Percentiles rank a stretch among this genome's conserved stretches.
phyloP scores from a whole-genome alignment of 2,888 invertebrate species.

The Brachypalpus laphriformis region DNA sequence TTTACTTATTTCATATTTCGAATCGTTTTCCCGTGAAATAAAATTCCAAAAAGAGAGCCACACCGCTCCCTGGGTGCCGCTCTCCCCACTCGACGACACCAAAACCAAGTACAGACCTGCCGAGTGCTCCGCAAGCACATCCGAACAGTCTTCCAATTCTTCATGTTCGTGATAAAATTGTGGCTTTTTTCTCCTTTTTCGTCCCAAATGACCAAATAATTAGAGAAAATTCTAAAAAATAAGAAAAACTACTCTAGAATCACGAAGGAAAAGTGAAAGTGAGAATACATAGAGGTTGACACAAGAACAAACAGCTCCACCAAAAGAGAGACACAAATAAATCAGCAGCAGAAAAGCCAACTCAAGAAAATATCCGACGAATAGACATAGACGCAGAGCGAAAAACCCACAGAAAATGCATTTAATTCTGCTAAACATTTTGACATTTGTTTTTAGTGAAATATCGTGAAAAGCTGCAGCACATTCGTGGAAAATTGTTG shows the following conservation, averaged over 20 bases:
- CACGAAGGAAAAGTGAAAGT: slow-evolving; percentile 50
- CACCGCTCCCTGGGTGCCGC: not conserved
- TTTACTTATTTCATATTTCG: slow-evolving; percentile 31
- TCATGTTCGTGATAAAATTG: slow-evolving; percentile 5
- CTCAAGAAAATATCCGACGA: slow-evolving; percentile 50
- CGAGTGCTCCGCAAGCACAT: slow-evolving; percentile 28
- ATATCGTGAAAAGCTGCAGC: slow-evolving; percentile 56
- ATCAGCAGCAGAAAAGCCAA: slow-evolving; percentile 63
- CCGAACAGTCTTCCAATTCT: not conserved
- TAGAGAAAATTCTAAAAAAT: slow-evolving; percentile 6
- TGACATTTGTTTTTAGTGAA: slow-evolving; percentile 68
- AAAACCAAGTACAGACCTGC: slow-evolving; percentile 35
- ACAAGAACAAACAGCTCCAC: slow-evolving; percentile 56
- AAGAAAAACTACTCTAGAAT: slow-evolving; percentile 29
- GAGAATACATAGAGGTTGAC: slow-evolving; percentile 43
- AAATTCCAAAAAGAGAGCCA: slow-evolving; percentile 12
- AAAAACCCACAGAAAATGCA: slow-evolving; percentile 63
- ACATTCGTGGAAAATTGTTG: not conserved
- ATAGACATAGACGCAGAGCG: not conserved
- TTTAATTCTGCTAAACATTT: slow-evolving; percentile 66
- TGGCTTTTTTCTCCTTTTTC: not conserved
- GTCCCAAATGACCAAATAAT: not conserved
- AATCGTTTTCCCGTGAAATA: slow-evolving; percentile 16
- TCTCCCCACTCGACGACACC: not conserved
- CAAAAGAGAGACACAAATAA: slow-evolving; percentile 61